Evolutionary conservation across 2,797 vertebrate genomes (phyloP), one percentile per base, ranked within the genome.

Genomic region (Etheostoma perlongum): DNA sequence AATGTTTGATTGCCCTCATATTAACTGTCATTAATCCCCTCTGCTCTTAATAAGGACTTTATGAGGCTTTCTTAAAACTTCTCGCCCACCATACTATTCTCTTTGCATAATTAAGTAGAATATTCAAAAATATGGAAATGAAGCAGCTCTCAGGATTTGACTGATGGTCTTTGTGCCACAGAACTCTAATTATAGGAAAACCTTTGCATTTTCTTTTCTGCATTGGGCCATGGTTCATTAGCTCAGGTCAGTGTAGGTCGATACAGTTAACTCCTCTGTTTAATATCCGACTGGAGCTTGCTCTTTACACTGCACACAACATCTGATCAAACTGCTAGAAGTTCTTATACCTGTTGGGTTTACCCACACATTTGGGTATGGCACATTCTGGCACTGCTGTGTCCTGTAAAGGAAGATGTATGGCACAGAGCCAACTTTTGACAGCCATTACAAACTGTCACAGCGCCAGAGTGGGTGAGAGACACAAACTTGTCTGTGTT

Each of bases 1-100:
- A 99, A 97, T 98, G 98, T 99, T 98, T 97, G 97, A 99, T 99
- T 97, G 97, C 97, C 96, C 97, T 97, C 96, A 97, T 97, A 98
- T 98, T 98, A 98, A 97, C 97, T 96, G 97, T 98, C 97, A 98
- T 99, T 99, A 99, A 97, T 97, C 97, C 97, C 88, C 96, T 97
- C 96, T 96, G 94, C 95, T 97, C 97, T 97, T 99, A 98, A 99
- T 99, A 97, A 98, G 97, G 96, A 97, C 96, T 98, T 99, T 98
- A 99, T 98, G 97, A 98, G 97, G 95, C 96, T 96, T 97, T 97
- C 96, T 96, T 96, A 92, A 96, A 95, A 96, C 94, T 95, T 96
- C 95, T 95, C 87, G 91, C 94, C 96, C 96, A 93, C 93, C 96
- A 96, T 95, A 95, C 94, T 94, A 89, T 96, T 95, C 96, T 94